These are phyloP conservation scores for Montipora sp. DNA, from an alignment of 64 coral and sea anemone genomes.

Conservation along the genomic window DNA sequence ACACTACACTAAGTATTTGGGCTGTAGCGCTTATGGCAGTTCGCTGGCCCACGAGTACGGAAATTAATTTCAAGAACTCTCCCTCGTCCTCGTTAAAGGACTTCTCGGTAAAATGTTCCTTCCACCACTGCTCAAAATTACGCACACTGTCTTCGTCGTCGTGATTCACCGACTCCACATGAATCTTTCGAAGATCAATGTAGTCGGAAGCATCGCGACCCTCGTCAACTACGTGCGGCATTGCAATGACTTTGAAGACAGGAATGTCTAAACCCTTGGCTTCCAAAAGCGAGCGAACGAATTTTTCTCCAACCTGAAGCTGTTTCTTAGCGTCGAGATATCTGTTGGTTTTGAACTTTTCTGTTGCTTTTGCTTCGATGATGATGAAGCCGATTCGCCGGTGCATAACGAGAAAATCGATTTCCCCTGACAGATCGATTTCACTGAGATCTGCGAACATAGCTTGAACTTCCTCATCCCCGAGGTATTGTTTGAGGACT, in stretches of 20 bases:
- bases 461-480: not conserved
- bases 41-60: conserved; percentile 46
- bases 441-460: conserved; percentile 7
- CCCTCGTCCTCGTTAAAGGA: not conserved
- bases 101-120: conserved; percentile 28
- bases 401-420: conserved; percentile 56
- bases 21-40: conserved; percentile 43
- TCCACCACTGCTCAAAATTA: conserved; percentile 44
- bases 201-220: not conserved
- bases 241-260: conserved; percentile 50
- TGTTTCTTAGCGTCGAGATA: conserved; percentile 22
- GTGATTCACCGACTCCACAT: not conserved
- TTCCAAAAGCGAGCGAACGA: conserved; percentile 24
- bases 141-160: not conserved
- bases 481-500: conserved; percentile 20
- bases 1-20: conserved; percentile 35
- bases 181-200: conserved; percentile 45
- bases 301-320: conserved; percentile 47
- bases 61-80: conserved; percentile 29
- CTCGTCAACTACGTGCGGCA: conserved; percentile 44
- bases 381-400: conserved; percentile 53
- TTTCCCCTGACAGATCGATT: conserved; percentile 22
- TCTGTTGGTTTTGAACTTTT: conserved; percentile 36
- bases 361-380: conserved; percentile 54
- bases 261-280: conserved; percentile 25